Percentiles rank a stretch among this genome's conserved stretches.
Conservation (phyloP, 2,113 vertebrate genomes). For the Symphodus melops region DNA sequence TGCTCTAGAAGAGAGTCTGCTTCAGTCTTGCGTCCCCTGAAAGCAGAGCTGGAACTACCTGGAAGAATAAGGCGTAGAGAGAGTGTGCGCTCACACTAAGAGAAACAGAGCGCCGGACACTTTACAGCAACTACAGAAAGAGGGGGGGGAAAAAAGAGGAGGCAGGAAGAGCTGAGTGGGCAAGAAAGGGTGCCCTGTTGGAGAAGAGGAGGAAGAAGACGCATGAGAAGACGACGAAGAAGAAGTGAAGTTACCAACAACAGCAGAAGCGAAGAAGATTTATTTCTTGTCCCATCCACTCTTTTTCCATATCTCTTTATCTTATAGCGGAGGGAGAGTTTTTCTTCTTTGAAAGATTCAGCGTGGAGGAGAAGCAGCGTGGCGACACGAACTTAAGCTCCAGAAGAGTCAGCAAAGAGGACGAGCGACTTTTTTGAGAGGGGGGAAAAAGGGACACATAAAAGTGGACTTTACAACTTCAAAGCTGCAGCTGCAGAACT, state of each 20-base stretch:
- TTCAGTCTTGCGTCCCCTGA: conserved; percentile 12
- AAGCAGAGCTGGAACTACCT: conserved; percentile 35
- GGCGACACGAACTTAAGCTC: conserved; percentile 33
- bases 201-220: conserved; percentile 45
- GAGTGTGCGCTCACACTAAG: conserved; percentile 30
- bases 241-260: conserved; percentile 31
- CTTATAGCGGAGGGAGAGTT: conserved; percentile 36
- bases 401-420: conserved; percentile 27
- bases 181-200: conserved; percentile 49
- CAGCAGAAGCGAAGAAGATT: background rate
- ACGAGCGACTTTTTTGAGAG: conserved; percentile 40
- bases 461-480: conserved; percentile 50
- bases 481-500: conserved; percentile 21
- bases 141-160: conserved; percentile 1
- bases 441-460: conserved; percentile 33
- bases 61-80: conserved; percentile 22
- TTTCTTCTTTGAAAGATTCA: conserved; percentile 36
- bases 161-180: conserved; percentile 34
- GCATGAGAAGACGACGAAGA: conserved; percentile 30
- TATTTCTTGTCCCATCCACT: conserved; percentile 43
- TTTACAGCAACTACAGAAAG: conserved; percentile 28
- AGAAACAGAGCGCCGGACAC: conserved; percentile 37
- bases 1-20: conserved; percentile 44
- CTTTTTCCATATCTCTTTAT: conserved; percentile 11
- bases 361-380: conserved; percentile 48